Conservation (phyloP, 2,113 vertebrate genomes). For the Callorhinus ursinus region DNA sequence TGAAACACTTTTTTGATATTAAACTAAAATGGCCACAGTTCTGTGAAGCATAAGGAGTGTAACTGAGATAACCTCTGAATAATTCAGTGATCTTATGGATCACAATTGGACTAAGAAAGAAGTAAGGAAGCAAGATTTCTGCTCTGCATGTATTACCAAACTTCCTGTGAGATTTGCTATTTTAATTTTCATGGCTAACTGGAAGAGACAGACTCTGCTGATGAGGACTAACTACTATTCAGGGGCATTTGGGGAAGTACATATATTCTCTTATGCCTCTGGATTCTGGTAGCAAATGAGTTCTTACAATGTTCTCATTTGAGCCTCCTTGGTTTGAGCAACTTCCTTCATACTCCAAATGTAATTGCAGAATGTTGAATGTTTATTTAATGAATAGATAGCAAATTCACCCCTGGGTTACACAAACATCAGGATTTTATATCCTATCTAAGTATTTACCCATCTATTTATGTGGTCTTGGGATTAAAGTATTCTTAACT, state of each 20-base stretch:
- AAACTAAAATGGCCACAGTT: not conserved
- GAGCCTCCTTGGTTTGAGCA: not conserved
- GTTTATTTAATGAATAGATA: not conserved
- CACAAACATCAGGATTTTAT: not conserved
- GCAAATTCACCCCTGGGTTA: not conserved
- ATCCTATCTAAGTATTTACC: not conserved
- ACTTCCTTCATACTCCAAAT: not conserved
- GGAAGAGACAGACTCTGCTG: not conserved
- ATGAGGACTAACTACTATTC: not conserved
- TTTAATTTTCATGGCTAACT: not conserved
- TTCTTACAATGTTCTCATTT: not conserved
- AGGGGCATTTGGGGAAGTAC: not conserved
- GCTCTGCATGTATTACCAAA: not conserved
- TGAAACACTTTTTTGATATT: slow-evolving; percentile 10
- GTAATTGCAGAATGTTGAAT: not conserved
- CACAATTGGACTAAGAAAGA: not conserved
- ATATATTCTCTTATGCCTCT: not conserved
- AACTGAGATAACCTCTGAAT: not conserved
- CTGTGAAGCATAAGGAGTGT: not conserved
- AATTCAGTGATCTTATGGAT: not conserved
- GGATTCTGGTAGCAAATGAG: not conserved
- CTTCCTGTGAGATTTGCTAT: not conserved
- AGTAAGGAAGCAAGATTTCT: not conserved
- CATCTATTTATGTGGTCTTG: not conserved
- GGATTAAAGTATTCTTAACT: not conserved